Base-by-base conservation (phyloP, 2,113 vertebrate species). In the Uropsilus gracilis region DNA sequence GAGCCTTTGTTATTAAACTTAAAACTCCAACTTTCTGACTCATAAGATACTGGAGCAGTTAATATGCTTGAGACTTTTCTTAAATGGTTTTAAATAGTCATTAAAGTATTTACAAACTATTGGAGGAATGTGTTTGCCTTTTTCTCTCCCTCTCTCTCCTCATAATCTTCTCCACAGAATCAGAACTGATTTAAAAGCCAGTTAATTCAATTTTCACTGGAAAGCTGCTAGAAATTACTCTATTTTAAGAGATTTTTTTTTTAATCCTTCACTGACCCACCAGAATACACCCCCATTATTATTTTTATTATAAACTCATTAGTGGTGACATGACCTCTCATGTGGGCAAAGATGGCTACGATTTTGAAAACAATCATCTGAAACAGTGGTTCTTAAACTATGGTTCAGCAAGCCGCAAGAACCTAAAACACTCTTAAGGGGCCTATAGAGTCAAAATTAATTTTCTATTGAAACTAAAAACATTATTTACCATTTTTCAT, bases 41-140 rank as follows among this genome's bases (percentile, higher is more conserved):
- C n/a, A n/a, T n/a, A n/a, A n/a, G n/a, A n/a, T n/a, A n/a, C n/a
- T n/a, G n/a, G n/a, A n/a, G n/a, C n/a, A n/a, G n/a, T n/a, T n/a
- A n/a, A n/a, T n/a, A n/a, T n/a, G n/a, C n/a, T n/a, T n/a, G n/a
- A n/a, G n/a, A n/a, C n/a, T n/a, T n/a, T n/a, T n/a, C n/a, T n/a
- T n/a, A n/a, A n/a, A n/a, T n/a, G n/a, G n/a, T n/a, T n/a, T n/a
- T n/a, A n/a, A n/a, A n/a, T n/a, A n/a, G n/a, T n/a, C n/a, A n/a
- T n/a, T n/a, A n/a, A n/a, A n/a, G n/a, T n/a, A 61, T 4, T 16
- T 20, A 26, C 39, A 76, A 71, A 50, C 44, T 5, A 12, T 0
- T 5, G 5, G 18, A 85, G 14, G 12, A 5, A 34, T 10, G 28
- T 9, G 1, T 0, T 2, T 8, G n/a, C 34, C 59, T 18, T 17